phyloP scores from a whole-genome alignment of 2,113 vertebrate genomes.

The Cephalopholis sonnerati region DNA sequence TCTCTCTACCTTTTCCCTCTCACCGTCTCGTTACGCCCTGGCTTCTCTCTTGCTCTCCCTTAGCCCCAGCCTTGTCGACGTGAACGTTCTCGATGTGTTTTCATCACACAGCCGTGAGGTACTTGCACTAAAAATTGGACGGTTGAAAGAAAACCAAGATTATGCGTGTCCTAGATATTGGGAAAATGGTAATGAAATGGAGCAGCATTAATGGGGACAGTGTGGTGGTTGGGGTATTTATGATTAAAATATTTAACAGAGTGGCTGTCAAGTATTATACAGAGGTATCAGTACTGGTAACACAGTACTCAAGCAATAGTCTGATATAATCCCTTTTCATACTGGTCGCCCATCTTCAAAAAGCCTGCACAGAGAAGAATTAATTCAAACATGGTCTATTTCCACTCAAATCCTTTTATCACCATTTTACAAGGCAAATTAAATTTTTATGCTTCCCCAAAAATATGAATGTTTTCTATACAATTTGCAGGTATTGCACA shows the following conservation, averaged over 20 bases:
- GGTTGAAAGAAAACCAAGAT: constrained; percentile 71
- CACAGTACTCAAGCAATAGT: constrained; percentile 46
- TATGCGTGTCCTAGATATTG: constrained; percentile 78
- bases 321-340: constrained; percentile 64
- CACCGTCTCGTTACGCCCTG: constrained; percentile 6
- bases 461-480: background rate
- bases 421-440: constrained; percentile 21
- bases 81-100: constrained; percentile 51
- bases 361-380: constrained; percentile 28
- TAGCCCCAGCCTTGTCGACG: constrained; percentile 43
- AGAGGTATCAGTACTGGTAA: constrained; percentile 48
- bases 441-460: background rate
- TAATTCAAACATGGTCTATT: constrained; percentile 46
- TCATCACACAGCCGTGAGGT: constrained; percentile 61
- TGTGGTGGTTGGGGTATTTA: constrained; percentile 59
- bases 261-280: constrained; percentile 55
- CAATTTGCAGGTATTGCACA: background rate
- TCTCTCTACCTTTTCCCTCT: constrained; percentile 31
- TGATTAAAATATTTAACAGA: constrained; percentile 72
- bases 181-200: constrained; percentile 71
- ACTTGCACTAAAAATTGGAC: constrained; percentile 57
- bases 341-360: constrained; percentile 43
- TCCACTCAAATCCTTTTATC: constrained; percentile 50
- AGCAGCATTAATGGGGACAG: constrained; percentile 60
- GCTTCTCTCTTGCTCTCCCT: constrained; percentile 24